phyloP scores from a whole-genome alignment of 2,797 vertebrate genomes.

The Echeneis naucrates region DNA sequence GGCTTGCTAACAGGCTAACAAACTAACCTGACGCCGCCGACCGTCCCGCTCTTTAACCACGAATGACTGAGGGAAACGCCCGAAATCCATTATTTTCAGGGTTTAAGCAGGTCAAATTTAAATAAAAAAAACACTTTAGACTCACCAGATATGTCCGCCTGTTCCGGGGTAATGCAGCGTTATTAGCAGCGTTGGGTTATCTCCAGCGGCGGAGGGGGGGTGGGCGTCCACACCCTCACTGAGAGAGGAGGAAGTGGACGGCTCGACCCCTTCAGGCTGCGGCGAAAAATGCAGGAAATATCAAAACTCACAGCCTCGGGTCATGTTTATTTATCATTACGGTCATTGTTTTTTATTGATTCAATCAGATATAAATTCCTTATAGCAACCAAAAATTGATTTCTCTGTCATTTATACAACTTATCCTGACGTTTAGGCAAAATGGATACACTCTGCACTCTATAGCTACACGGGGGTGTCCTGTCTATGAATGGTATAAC shows the following conservation, averaged over 20 bases:
- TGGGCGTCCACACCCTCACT: constrained; percentile 81
- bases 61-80: neutral
- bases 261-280: constrained; percentile 43
- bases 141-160: constrained; percentile 57
- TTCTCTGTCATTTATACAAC: too few relatives aligned
- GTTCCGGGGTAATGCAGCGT: constrained; percentile 21
- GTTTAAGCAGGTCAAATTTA: neutral
- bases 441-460: too few relatives aligned
- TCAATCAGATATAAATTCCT: too few relatives aligned
- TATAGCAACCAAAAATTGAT: too few relatives aligned
- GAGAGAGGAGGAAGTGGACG: neutral
- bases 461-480: too few relatives aligned
- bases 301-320: constrained; percentile 46
- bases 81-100: neutral
- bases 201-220: constrained; percentile 28
- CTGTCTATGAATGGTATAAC: too few relatives aligned
- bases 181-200: constrained; percentile 23
- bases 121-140: neutral
- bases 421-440: too few relatives aligned
- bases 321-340: constrained; percentile 9
- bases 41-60: constrained; percentile 39
- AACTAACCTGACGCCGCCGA: constrained; percentile 25
- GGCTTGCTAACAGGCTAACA: constrained; percentile 73
- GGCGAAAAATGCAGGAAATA: neutral
- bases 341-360: neutral